Base-by-base conservation (phyloP, 1,140 invertebrate species). In the Myzus persicae region DNA sequence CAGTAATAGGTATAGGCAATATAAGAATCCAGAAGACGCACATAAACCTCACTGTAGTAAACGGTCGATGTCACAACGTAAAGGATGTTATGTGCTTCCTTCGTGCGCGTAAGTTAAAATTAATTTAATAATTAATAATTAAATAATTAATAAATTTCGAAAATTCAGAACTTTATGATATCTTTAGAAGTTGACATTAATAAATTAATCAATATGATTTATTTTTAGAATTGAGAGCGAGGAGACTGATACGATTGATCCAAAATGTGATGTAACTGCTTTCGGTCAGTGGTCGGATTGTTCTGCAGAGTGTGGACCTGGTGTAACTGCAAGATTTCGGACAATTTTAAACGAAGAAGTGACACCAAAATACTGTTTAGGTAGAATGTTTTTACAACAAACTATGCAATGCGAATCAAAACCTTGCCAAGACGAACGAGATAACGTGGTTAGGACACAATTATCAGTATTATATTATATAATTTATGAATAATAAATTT, bases 211-310 rank as follows among this genome's bases (percentile, higher is more conserved):
- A 40, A 84, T 85, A 44, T 5, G 22, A 40, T 59, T 42, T 92
- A 51, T 81, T 87, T 93, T 88, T 90, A 93, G 89, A 8, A 54
- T 8, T 7, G 44, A 88, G 18, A n/a, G 5, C 2, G 87, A 90
- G 11, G 40, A 93, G 22, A 54, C 2, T 44, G 42, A 46, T 22
- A 84, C 94, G 85, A 84, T 91, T 24, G 90, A 95, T n/a, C 94
- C 96, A 40, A 96, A 96, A 94, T 98, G 98, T 94, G 95, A 96
- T 94, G 95, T 98, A 26, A 96, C 96, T 2, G 96, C 96, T 67
- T 98, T 97, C 97, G 96, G 96, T 22, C 95, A 96, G 40, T 98
- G 98, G 98, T 96, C 96, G 5, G 94, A 96, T 0, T 98, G 98
- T 94, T 97, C 96, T 92, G 96, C 96, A 0, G 96, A 96, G 38